A percentile compares a stretch with the other conserved stretches of the same genome.
phyloP scores from a whole-genome alignment of 2,888 invertebrate genomes.

The Helicoverpa assulta region DNA sequence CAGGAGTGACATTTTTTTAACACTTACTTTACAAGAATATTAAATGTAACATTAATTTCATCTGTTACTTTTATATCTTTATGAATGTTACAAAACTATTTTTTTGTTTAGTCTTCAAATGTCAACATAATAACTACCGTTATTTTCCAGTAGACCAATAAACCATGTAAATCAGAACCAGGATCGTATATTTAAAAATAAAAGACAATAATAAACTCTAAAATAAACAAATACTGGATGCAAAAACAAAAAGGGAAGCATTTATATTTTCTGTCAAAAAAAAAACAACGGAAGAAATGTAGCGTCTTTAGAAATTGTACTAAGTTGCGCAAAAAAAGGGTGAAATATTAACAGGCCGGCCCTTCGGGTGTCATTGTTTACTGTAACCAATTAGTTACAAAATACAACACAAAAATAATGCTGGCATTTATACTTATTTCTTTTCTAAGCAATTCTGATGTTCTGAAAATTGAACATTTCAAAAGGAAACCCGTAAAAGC shows the following conservation, averaged over 20 bases:
- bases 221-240: conserved; percentile 25
- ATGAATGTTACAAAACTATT: background rate
- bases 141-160: conserved; percentile 9
- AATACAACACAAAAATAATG: conserved; percentile 59
- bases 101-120: background rate
- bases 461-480: conserved; percentile 15
- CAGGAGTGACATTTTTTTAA: too few relatives aligned
- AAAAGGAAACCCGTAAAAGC: background rate
- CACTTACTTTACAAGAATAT: too few relatives aligned
- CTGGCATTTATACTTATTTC: conserved; percentile 44
- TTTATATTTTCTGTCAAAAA: conserved; percentile 29
- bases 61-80: too few relatives aligned
- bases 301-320: conserved; percentile 58
- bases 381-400: conserved; percentile 66
- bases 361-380: conserved; percentile 62
- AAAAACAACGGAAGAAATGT: conserved; percentile 56
- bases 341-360: conserved; percentile 54
- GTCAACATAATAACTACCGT: background rate
- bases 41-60: too few relatives aligned
- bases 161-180: conserved; percentile 36
- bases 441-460: conserved; percentile 34
- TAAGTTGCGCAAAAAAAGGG: conserved; percentile 63
- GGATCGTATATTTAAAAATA: conserved; percentile 18
- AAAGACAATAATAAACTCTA: conserved; percentile 22
- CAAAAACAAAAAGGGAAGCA: conserved; percentile 27